Evolutionary conservation across 2,113 vertebrate genomes (phyloP).

Genomic region (Pygoscelis adeliae): DNA sequence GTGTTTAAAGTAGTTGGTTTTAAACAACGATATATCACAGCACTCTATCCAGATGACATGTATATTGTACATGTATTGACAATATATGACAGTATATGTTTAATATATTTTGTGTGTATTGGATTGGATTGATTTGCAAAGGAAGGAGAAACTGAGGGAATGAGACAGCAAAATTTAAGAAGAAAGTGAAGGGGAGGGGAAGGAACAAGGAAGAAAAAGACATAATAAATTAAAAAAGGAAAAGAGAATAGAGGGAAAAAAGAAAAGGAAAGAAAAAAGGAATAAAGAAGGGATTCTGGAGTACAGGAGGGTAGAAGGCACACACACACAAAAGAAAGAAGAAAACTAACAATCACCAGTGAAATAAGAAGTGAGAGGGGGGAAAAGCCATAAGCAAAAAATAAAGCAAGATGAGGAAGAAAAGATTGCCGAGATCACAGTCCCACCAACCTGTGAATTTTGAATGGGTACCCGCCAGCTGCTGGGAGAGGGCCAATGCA

Average conservation of each 20-base stretch:
- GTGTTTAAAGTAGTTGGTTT: not conserved
- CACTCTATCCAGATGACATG: not conserved
- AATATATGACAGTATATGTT: not conserved
- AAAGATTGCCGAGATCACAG: slow-evolving; percentile 16
- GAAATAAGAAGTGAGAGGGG: not conserved
- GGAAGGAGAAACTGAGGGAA: not conserved
- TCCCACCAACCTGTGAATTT: slow-evolving; percentile 17
- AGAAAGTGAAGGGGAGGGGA: not conserved
- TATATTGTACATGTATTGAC: not conserved
- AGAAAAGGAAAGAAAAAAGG: not conserved
- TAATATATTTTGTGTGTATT: not conserved
- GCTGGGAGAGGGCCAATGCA: slow-evolving; percentile 15
- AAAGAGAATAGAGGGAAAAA: too few relatives aligned
- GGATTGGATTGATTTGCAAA: not conserved
- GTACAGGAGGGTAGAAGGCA: not conserved
- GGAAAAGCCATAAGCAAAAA: not conserved
- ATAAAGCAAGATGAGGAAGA: not conserved
- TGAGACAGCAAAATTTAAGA: not conserved
- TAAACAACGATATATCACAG: not conserved
- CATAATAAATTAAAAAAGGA: not conserved
- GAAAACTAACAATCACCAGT: not conserved
- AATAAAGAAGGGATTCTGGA: not conserved
- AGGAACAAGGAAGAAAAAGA: not conserved
- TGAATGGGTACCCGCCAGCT: slow-evolving; percentile 15
- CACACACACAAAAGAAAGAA: not conserved